Evolutionary conservation across 53 echinoderm and acorn worm species (phyloP), one percentile per base, ranked within the genome.

Genomic region (Zoroaster sp.): DNA sequence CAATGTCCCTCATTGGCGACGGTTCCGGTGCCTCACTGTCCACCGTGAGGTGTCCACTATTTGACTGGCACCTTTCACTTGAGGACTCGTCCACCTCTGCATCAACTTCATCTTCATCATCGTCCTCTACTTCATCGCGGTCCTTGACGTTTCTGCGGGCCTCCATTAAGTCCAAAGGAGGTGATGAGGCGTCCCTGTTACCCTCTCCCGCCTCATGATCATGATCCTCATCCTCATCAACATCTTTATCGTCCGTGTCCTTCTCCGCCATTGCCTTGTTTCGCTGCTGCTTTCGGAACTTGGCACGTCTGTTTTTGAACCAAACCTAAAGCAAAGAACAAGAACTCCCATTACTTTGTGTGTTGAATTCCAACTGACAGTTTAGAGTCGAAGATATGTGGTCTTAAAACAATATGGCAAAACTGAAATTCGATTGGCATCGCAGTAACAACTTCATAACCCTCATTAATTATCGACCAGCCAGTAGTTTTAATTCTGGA

Each of bases 241-340:
- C 73, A 18, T 72, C 87, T n/a, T 83, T 89, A 25, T 89, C 93
- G 53, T 92, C 88, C 14, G 92, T 87, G 37, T 87, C 88, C 80
- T 88, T 81, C 18, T 95, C 95, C 33, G 93, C 89, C 43, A 93
- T 75, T 40, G 96, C 91, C 63, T 95, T 90, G 92, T 95, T 95
- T 51, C 99, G 87, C 73, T 99, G 96, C 38, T 96, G 96, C 85
- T 99, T 99, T 23, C 99, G 87, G 91, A 96, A 99, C 47, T 99
- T 99, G 36, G 99, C 99, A 25, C 99, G 96, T 74, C 99, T 88
- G 75, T 99, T 99, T 83, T 99, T 99, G 93, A 99, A 99, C 99
- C 99, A 99, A 3, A 99, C 99, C 99, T 99, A 83, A 8, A 49
- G 41, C 68, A 14, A 0, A 51, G n/a, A 53, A 33, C 11, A 77